phyloP scores from a whole-genome alignment of 2,888 invertebrate species.

The Glaucopsyche alexis region DNA sequence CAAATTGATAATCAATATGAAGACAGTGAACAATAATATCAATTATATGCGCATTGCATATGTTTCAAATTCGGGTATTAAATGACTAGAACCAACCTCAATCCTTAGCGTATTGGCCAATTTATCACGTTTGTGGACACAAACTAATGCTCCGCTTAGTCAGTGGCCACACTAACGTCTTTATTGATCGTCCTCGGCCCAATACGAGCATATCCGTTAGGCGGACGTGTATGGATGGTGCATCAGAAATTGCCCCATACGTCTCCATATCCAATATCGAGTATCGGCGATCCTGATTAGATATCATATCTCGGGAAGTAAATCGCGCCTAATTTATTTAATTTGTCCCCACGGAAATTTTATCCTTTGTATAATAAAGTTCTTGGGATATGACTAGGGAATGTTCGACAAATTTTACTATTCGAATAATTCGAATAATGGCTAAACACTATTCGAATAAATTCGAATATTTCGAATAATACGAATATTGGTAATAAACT shows the following conservation, averaged over 20 bases:
- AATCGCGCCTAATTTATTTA: slow-evolving; percentile 7
- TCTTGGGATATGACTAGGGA: too few relatives aligned
- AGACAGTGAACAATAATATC: too few relatives aligned
- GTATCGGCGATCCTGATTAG: slow-evolving; percentile 49
- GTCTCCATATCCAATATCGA: slow-evolving; percentile 47
- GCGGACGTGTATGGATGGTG: slow-evolving; percentile 56
- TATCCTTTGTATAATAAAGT: not conserved
- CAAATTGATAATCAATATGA: too few relatives aligned
- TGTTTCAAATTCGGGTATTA: too few relatives aligned
- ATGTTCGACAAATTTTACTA: too few relatives aligned
- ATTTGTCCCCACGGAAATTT: not conserved
- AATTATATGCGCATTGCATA: too few relatives aligned
- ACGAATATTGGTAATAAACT: too few relatives aligned
- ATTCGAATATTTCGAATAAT: too few relatives aligned
- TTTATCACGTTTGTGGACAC: not conserved
- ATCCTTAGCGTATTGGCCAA: not conserved
- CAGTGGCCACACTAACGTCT: slow-evolving; percentile 47
- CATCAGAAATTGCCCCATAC: slow-evolving; percentile 55
- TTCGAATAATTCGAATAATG: too few relatives aligned
- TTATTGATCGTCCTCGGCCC: slow-evolving; percentile 53
- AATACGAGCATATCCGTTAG: slow-evolving; percentile 50
- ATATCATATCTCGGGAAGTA: slow-evolving; percentile 41
- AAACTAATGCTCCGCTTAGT: slow-evolving; percentile 24
- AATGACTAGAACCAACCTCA: not conserved
- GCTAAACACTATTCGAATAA: too few relatives aligned